These are phyloP conservation scores for Drosophila bipectinata DNA, from an alignment of 1,140 invertebrate species.

Conservation along the genomic window DNA sequence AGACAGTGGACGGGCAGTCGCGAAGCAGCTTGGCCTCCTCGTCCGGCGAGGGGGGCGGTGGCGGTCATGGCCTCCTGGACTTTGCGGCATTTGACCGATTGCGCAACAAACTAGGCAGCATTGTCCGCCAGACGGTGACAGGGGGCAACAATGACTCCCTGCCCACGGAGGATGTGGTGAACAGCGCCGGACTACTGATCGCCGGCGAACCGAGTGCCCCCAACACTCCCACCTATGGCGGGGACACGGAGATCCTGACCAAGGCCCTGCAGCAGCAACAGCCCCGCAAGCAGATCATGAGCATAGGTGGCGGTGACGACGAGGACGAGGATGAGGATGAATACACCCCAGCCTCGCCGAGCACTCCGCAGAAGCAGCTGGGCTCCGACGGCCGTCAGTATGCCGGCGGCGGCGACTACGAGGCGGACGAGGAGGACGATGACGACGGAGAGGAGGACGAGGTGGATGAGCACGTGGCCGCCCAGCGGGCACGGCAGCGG, in stretches of 20 bases:
- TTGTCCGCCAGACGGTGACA: slow-evolving; percentile 85
- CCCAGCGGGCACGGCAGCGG: slow-evolving; percentile 48
- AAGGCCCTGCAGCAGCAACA: slow-evolving; percentile 83
- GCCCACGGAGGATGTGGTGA: slow-evolving; percentile 83
- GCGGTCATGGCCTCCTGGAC: slow-evolving; percentile 80
- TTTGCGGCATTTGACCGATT: slow-evolving; percentile 86
- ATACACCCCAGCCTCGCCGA: slow-evolving; percentile 15
- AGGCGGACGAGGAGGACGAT: slow-evolving; percentile 76
- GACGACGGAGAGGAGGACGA: slow-evolving; percentile 74
- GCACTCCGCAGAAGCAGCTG: slow-evolving; percentile 51
- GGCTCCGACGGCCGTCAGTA: slow-evolving; percentile 21
- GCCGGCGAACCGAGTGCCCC: slow-evolving; percentile 51
- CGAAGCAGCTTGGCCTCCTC: slow-evolving; percentile 85
- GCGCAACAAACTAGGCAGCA: slow-evolving; percentile 86
- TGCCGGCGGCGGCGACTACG: slow-evolving; percentile 37
- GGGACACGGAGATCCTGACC: slow-evolving; percentile 90
- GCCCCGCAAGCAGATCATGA: slow-evolving; percentile 83
- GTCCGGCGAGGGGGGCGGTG: slow-evolving; percentile 55
- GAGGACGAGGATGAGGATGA: slow-evolving; percentile 42
- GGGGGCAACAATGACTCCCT: slow-evolving; percentile 68
- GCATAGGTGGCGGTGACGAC: slow-evolving; percentile 68
- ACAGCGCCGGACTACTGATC: slow-evolving; percentile 87
- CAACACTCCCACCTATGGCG: slow-evolving; percentile 87
- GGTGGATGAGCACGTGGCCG: slow-evolving; percentile 44
- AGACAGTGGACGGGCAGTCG: slow-evolving; percentile 85